phyloP scores from a whole-genome alignment of 2,888 invertebrate genomes.

The Parascotia fuliginaria region DNA sequence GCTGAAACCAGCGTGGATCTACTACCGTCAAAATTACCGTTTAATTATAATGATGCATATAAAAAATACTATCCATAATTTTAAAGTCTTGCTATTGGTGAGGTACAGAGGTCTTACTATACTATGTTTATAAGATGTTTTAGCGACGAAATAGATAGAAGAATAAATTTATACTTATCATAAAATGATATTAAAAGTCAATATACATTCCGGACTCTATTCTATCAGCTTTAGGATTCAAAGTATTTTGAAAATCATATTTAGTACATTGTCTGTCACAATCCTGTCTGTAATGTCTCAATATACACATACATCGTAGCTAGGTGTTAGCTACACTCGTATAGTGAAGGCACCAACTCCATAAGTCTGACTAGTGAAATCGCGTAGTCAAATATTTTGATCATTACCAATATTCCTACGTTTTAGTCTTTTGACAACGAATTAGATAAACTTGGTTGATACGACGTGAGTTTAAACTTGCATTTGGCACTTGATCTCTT shows the following conservation, averaged over 20 bases:
- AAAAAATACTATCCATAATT: too few species aligned
- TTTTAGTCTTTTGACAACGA: conserved; percentile 70
- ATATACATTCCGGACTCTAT: too few species aligned
- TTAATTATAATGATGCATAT: too few species aligned
- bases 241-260: neutral
- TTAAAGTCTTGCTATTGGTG: too few species aligned
- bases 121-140: too few species aligned
- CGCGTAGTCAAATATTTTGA: conserved; percentile 52
- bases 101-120: too few species aligned
- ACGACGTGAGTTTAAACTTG: conserved; percentile 52
- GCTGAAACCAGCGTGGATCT: too few species aligned
- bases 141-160: too few species aligned
- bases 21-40: too few species aligned
- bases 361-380: conserved; percentile 67
- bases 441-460: conserved; percentile 58
- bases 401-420: conserved; percentile 41
- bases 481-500: conserved; percentile 9
- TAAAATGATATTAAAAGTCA: too few species aligned
- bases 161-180: too few species aligned
- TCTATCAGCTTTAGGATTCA: too few species aligned
- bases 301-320: neutral
- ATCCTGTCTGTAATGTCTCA: neutral
- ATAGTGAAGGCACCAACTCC: conserved; percentile 23
- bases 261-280: conserved; percentile 6
- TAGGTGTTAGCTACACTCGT: neutral